Percentiles rank a stretch among this genome's conserved stretches.
phyloP scores from a whole-genome alignment of 2,113 vertebrate species.

The Aplodontia rufa region DNA sequence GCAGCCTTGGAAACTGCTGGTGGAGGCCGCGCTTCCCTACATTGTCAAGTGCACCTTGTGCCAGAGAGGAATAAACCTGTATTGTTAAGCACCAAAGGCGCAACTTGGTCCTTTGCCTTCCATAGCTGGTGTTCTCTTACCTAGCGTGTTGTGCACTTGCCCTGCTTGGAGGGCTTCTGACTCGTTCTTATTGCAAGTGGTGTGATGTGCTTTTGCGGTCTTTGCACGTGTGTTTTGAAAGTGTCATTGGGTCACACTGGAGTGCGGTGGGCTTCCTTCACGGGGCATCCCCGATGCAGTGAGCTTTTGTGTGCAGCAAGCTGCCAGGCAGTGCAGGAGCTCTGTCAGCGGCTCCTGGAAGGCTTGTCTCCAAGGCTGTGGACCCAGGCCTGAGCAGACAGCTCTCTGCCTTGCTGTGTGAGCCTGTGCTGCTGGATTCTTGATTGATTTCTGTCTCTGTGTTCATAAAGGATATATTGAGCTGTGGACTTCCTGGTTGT shows the following conservation, averaged over 20 bases:
- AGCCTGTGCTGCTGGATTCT: background rate
- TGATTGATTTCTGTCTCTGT: background rate
- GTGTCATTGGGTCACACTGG: background rate
- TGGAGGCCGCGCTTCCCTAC: background rate
- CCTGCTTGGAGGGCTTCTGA: background rate
- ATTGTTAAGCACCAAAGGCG: no score
- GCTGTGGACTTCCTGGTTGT: no score
- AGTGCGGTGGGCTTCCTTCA: background rate
- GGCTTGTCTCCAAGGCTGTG: background rate
- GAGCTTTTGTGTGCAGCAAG: no score
- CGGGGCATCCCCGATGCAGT: background rate
- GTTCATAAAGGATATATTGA: background rate
- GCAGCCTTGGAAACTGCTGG: background rate
- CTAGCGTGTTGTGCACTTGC: background rate
- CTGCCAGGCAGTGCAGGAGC: background rate
- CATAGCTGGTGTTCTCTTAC: background rate
- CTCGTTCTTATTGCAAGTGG: background rate
- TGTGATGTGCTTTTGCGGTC: background rate
- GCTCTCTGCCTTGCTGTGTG: rapidly evolving
- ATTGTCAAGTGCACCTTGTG: background rate
- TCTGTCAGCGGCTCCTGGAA: no score
- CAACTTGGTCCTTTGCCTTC: background rate
- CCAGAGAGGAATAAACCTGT: rapidly evolving
- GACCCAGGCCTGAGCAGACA: no score
- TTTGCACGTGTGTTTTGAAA: background rate